Evolutionary conservation across 2,113 vertebrate genomes (phyloP).

Genomic region (Phalacrocorax aristotelis): DNA sequence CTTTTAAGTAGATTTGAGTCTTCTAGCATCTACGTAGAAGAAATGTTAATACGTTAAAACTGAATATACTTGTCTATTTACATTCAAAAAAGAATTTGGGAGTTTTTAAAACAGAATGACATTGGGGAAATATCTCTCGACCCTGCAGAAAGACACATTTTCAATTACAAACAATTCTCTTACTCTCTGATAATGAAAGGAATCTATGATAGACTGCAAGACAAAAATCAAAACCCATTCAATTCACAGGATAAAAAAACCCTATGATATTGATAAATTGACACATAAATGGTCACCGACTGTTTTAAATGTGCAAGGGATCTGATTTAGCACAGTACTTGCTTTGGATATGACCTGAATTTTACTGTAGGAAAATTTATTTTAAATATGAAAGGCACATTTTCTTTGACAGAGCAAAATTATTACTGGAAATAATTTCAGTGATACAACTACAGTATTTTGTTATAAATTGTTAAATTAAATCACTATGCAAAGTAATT

Average conservation of each 20-base stretch:
- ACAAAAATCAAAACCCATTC: conserved; percentile 54
- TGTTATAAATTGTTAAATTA: conserved; percentile 9
- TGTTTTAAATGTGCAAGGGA: background rate
- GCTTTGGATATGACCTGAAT: conserved; percentile 4
- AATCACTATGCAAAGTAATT: background rate
- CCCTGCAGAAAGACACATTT: background rate
- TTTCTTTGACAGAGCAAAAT: conserved; percentile 20
- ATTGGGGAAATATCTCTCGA: background rate
- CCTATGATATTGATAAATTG: conserved; percentile 17
- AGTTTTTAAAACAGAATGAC: conserved; percentile 21
- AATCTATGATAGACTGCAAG: conserved; percentile 1
- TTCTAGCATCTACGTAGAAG: background rate
- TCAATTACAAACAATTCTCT: background rate
- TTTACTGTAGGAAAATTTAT: conserved; percentile 26
- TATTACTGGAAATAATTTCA: conserved; percentile 48
- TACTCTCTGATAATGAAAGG: conserved; percentile 27
- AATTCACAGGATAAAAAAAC: conserved; percentile 23
- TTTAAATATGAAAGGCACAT: conserved; percentile 9
- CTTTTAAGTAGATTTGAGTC: background rate
- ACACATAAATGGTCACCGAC: background rate
- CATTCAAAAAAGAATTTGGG: background rate
- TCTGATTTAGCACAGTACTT: conserved; percentile 1
- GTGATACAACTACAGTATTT: background rate
- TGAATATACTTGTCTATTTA: background rate
- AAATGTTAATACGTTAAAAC: conserved; percentile 5